Evolutionary conservation across 1,140 invertebrate species (phyloP).

Genomic region (Drosophila santomea): DNA sequence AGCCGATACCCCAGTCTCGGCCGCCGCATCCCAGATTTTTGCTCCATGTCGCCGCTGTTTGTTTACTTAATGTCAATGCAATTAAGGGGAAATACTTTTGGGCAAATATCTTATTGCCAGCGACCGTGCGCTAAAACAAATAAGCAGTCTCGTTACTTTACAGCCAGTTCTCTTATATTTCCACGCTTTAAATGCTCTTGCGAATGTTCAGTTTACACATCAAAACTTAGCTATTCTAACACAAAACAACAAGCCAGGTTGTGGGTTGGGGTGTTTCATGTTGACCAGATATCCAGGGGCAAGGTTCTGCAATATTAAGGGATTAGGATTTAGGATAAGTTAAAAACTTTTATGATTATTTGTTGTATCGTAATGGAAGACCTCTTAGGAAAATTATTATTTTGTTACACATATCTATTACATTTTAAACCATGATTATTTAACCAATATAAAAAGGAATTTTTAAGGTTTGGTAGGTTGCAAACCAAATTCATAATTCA

Average conservation of each 20-base stretch:
- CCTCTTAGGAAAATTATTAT: no score
- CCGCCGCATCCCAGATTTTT: constrained; percentile 28
- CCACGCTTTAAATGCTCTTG: constrained; percentile 75
- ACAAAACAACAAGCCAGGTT: constrained; percentile 55
- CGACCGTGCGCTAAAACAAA: constrained; percentile 31
- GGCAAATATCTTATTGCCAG: constrained; percentile 30
- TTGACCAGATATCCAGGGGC: constrained; percentile 30
- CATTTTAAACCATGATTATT: no score
- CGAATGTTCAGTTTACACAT: constrained; percentile 71
- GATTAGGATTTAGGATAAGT: neutral
- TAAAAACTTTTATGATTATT: no score
- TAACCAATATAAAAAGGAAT: no score
- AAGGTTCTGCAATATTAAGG: constrained; percentile 44
- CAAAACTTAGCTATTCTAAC: constrained; percentile 59
- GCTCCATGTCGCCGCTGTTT: constrained; percentile 39
- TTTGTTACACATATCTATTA: no score
- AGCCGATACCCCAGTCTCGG: constrained; percentile 21
- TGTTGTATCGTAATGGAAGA: no score
- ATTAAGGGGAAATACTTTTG: constrained; percentile 50
- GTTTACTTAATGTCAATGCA: constrained; percentile 74
- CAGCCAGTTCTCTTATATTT: constrained; percentile 76
- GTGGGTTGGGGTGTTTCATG: constrained; percentile 28
- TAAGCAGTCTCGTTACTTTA: constrained; percentile 41
- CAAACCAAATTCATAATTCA: neutral
- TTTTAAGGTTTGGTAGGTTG: no score